Conservation (phyloP, 1,140 invertebrate species). For the Contarinia nasturtii region DNA sequence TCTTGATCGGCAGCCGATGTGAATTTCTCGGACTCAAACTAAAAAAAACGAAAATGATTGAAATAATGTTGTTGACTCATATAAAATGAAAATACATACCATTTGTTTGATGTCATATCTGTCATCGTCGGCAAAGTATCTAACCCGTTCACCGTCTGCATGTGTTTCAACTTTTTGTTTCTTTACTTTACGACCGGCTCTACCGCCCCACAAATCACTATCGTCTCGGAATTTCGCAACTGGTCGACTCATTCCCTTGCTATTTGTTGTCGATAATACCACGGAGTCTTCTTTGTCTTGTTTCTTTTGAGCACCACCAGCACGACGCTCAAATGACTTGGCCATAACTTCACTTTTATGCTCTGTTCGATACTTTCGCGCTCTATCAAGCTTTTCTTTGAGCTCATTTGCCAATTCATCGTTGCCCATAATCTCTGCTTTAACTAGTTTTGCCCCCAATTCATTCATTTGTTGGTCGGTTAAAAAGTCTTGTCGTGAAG, state of each 20-base stretch:
- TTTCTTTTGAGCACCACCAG: not conserved
- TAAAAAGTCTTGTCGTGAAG: slow-evolving; percentile 19
- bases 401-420: slow-evolving; percentile 42
- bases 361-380: slow-evolving; percentile 34
- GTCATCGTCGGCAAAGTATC: slow-evolving; percentile 84
- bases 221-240: slow-evolving; percentile 21
- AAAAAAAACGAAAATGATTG: slow-evolving; percentile 17
- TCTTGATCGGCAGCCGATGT: slow-evolving; percentile 64
- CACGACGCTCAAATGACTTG: not conserved
- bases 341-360: slow-evolving; percentile 6
- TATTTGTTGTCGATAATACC: slow-evolving; percentile 49
- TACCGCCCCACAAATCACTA: slow-evolving; percentile 17
- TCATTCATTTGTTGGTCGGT: slow-evolving; percentile 73
- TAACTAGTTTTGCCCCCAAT: slow-evolving; percentile 69
- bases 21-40: slow-evolving; percentile 81
- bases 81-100: slow-evolving; percentile 33
- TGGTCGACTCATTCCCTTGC: slow-evolving; percentile 36
- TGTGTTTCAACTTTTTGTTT: slow-evolving; percentile 55
- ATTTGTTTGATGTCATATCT: slow-evolving; percentile 69
- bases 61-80: too few species aligned
- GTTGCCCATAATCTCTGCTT: slow-evolving; percentile 81
- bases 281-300: slow-evolving; percentile 33
- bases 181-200: slow-evolving; percentile 21
- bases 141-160: slow-evolving; percentile 43
- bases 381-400: slow-evolving; percentile 52